Base-by-base conservation (phyloP, 2,888 invertebrate species). In the Meteorus cinctellus region DNA sequence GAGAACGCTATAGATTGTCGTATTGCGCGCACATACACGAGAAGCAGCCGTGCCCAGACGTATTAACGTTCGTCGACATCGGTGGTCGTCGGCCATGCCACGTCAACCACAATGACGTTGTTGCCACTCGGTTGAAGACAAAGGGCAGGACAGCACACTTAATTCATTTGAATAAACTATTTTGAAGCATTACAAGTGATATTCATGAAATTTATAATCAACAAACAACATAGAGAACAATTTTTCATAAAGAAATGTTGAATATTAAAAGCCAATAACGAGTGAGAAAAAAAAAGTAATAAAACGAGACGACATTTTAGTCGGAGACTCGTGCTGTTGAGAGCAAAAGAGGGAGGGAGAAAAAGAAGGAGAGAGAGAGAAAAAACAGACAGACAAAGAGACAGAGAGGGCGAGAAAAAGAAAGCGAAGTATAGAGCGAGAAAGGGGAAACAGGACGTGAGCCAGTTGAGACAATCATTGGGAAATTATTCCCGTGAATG, bases 91-190 rank as follows among this genome's bases (percentile, higher is more conserved):
- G 71, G 72, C 73, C 72, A 82, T 83, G 85, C 86, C 87, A 86
- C 87, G 86, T 87, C 85, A 83, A 82, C 83, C 76, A 81, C 80
- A 81, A 85, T 86, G 87, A 87, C 84, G 84, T 82, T 81, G 81
- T 71, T 76, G 63, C 69, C 55, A 55, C 68, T 29, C 69, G 69
- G 63, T 62, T 62, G 6, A 69, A 19, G 62, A 72, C 48, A 72
- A 62, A 72, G 63, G 63, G 63, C 24, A 24, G 24, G 24, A 24
- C 24, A 63, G 51, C 62, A 41, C 41, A 36, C n/a, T 41, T 16
- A 27, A 70, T 59, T 68, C 19, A 66, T 70, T 41, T 59, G 36
- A 59, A 59, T 45, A 63, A 29, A 41, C 41, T 59, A 24, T 62
- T 36, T 62, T 24, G 59, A 72, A 19, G 34, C 69, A 69, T 48